These are phyloP conservation scores for Philaethria dido DNA, from an alignment of 2,888 invertebrate genomes.

Conservation along the genomic window DNA sequence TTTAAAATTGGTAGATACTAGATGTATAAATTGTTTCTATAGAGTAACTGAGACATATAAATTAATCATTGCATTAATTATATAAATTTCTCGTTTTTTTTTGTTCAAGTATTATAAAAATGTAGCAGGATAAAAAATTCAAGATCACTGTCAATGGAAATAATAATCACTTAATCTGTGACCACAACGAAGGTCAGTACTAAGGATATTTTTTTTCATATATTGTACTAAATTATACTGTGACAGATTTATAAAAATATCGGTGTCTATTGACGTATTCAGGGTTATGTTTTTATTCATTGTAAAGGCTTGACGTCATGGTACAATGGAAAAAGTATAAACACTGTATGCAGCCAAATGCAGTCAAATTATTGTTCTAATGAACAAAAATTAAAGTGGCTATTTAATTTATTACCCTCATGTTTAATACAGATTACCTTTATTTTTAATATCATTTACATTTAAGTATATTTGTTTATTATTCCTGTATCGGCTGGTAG, in stretches of 20 bases:
- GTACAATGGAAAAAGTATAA: neutral
- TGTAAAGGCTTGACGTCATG: neutral
- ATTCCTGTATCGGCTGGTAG: no score
- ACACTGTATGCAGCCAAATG: neutral
- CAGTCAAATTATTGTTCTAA: neutral
- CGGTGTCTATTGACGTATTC: constrained; percentile 2
- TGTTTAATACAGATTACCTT: no score
- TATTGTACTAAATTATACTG: constrained; percentile 19
- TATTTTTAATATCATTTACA: no score
- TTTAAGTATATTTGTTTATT: neutral
- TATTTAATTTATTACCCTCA: no score
- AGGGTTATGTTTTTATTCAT: constrained; percentile 15
- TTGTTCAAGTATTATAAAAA: constrained; percentile 11
- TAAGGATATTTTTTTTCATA: constrained; percentile 20
- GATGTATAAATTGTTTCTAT: no score
- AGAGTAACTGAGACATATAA: no score
- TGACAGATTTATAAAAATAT: constrained; percentile 27
- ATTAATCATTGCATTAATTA: neutral
- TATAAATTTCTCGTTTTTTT: neutral
- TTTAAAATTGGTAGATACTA: no score
- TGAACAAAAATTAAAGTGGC: neutral
- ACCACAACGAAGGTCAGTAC: constrained; percentile 52
- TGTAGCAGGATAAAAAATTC: constrained; percentile 55
- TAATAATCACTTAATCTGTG: constrained; percentile 55
- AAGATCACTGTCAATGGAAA: constrained; percentile 75